phyloP scores from a whole-genome alignment of 2,113 vertebrate genomes.

The Onychorhynchus coronatus region DNA sequence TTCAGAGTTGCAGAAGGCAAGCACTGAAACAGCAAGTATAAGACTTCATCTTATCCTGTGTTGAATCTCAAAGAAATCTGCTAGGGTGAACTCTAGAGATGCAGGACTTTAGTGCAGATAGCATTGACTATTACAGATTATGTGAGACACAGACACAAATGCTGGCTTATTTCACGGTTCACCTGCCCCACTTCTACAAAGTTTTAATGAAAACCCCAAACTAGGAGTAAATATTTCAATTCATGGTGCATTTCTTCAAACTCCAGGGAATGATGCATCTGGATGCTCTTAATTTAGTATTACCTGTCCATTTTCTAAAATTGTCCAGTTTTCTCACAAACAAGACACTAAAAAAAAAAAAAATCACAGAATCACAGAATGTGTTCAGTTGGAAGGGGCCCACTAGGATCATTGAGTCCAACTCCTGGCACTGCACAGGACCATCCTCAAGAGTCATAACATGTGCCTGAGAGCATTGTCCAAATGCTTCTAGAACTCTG shows the following conservation, averaged over 20 bases:
- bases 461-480: neutral
- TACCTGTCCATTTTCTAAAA: neutral
- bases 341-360: neutral
- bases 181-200: neutral
- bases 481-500: neutral
- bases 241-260: neutral
- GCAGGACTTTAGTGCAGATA: neutral
- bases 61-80: neutral
- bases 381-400: neutral
- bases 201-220: neutral
- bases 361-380: neutral
- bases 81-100: neutral
- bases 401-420: neutral
- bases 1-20: neutral
- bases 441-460: neutral
- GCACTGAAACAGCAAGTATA: neutral
- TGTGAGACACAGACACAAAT: neutral
- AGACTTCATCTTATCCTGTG: neutral
- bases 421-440: neutral
- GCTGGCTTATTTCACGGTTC: neutral
- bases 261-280: neutral
- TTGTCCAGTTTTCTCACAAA: neutral
- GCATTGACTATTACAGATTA: neutral
- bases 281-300: neutral
- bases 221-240: neutral